Evolutionary conservation across 2,797 vertebrate genomes (phyloP).

Genomic region (Rousettus madagascariensis): DNA sequence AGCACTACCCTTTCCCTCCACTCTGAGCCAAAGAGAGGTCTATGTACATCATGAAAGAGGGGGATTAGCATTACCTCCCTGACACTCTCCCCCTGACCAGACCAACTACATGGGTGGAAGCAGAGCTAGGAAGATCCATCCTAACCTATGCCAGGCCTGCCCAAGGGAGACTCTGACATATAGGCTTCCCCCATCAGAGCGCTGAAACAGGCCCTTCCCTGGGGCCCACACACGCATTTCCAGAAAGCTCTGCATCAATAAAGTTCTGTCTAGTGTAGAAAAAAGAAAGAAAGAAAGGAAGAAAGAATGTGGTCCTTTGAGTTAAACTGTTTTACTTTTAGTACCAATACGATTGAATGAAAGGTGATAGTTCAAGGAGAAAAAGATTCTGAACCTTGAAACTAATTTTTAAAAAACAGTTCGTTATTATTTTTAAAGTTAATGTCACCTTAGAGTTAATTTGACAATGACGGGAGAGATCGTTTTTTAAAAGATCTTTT

Average conservation of each 20-base stretch:
- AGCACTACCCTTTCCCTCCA: constrained; percentile 48
- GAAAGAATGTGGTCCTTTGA: not conserved
- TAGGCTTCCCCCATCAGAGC: constrained; percentile 51
- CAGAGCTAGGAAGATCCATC: constrained; percentile 15
- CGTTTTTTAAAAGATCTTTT: not conserved
- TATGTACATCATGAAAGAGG: not conserved
- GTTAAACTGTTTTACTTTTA: not conserved
- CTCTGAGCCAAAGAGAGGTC: constrained; percentile 5
- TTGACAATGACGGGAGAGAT: not conserved
- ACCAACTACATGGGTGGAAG: not conserved
- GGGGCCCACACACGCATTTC: constrained; percentile 57
- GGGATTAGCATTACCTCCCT: constrained; percentile 28
- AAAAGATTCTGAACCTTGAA: constrained; percentile 25
- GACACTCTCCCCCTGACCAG: not conserved
- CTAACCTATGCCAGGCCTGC: constrained; percentile 4
- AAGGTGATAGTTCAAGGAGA: not conserved
- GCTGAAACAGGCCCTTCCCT: constrained; percentile 57
- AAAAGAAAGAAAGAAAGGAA: too few species aligned
- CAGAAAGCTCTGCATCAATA: constrained; percentile 70
- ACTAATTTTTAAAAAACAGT: not conserved
- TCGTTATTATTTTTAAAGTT: not conserved
- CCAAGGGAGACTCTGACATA: constrained; percentile 37
- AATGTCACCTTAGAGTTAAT: constrained; percentile 39
- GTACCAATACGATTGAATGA: not conserved
- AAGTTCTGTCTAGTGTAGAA: constrained; percentile 71